phyloP scores from a whole-genome alignment of 2,797 vertebrate species.

The Phoeniculus purpureus region DNA sequence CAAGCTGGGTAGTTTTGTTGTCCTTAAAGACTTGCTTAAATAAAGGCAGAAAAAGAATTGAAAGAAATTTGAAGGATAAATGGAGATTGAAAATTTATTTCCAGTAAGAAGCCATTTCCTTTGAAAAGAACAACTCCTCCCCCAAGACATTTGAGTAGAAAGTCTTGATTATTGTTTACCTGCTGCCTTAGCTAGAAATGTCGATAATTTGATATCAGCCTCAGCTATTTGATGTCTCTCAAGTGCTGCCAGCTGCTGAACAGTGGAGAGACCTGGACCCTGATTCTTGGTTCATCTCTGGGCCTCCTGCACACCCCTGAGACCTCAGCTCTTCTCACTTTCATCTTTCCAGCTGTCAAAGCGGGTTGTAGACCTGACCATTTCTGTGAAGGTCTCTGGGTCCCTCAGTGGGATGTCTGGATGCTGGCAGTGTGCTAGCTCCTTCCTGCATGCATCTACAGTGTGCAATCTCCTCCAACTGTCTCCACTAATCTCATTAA shows the following conservation, averaged over 20 bases:
- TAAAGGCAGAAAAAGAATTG: not conserved
- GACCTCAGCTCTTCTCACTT: not conserved
- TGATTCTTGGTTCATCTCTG: not conserved
- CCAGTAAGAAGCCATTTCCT: not conserved
- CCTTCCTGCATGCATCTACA: rapidly evolving
- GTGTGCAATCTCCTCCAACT: not conserved
- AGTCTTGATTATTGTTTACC: not conserved
- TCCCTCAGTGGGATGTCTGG: not conserved
- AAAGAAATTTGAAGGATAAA: not conserved
- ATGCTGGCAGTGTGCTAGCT: not conserved
- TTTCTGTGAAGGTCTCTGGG: not conserved
- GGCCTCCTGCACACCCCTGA: not conserved
- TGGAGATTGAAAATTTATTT: not conserved
- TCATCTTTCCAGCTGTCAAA: not conserved
- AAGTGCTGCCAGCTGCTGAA: not conserved
- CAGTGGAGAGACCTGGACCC: not conserved
- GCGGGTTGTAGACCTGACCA: not conserved
- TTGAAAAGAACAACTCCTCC: not conserved
- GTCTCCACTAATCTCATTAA: not conserved
- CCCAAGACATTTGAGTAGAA: not conserved
- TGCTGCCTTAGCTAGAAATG: not conserved
- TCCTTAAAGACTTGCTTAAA: not conserved
- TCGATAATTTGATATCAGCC: not conserved
- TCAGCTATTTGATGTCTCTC: not conserved
- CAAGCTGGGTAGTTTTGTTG: not conserved